Conservation (phyloP, 2,797 vertebrate species). For the Syndactyla subalaris region DNA sequence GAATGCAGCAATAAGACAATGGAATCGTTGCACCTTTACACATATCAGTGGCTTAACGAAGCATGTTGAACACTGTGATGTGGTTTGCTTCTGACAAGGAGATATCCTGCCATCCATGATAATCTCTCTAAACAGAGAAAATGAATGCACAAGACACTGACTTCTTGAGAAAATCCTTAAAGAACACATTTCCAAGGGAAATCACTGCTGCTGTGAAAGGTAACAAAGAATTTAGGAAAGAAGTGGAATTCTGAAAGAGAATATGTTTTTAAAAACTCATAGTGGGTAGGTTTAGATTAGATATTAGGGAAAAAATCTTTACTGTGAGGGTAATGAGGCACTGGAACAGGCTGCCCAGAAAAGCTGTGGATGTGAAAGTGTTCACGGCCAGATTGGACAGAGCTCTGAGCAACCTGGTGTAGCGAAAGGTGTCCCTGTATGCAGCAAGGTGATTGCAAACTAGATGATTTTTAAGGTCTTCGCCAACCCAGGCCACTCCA, state of each 20-base stretch:
- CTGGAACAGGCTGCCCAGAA: neutral
- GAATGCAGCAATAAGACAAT: neutral
- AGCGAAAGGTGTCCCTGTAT: neutral
- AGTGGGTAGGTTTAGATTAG: neutral
- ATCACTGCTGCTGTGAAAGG: neutral
- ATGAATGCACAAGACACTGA: rapidly evolving
- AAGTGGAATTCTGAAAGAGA: neutral
- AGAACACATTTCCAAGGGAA: neutral
- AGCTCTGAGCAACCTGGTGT: neutral
- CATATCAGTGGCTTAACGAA: neutral
- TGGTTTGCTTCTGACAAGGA: neutral
- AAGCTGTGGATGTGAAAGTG: no score
- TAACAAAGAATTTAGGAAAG: neutral
- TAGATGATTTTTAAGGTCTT: no score
- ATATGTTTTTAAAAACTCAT: neutral
- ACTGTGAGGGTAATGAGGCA: neutral
- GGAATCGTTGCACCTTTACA: neutral
- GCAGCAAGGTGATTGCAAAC: neutral
- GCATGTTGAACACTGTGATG: neutral
- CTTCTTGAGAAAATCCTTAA: neutral
- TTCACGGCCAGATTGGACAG: neutral
- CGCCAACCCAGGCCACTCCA: neutral
- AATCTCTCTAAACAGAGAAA: neutral
- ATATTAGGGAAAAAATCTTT: neutral
- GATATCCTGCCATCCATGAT: neutral